Base-by-base conservation (phyloP, 2,888 invertebrate species). In the Zaprionus bogoriensis region DNA sequence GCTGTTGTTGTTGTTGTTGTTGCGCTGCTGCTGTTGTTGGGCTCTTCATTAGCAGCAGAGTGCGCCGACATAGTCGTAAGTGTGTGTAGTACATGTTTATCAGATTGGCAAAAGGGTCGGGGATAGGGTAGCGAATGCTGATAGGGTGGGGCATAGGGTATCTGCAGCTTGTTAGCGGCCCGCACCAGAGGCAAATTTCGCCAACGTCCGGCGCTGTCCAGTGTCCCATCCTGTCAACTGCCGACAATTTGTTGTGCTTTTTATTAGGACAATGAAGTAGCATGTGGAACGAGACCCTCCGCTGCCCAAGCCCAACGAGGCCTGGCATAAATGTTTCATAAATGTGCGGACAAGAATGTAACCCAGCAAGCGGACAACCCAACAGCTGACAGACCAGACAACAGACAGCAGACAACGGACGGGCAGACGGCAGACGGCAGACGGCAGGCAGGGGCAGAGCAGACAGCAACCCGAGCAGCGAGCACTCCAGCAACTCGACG, bases 241-340 rank as follows among this genome's bases (percentile, higher is more conserved):
- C 73, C 75, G 79, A 80, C 79, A 85, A 80, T 85, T 80, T 80
- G 80, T 80, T 80, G 85, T 81, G 78, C 70, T 85, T 81, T 83
- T 85, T 84, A 81, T 75, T 72, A 65, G 68, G 63, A 74, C 79
- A 74, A 71, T 67, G 61, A 60, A 59, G 41, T 53, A 22, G 50
- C 30, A 3, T 14, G 10, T 23, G 17, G 22, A 7, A 41, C 19
- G 51, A 14, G 17, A 27, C n/a, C 20, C n/a, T 1, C 20, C 5
- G n/a, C 10, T 19, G n/a, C 1, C 14, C 14, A 2, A 3, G 69
- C 54, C 67, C 66, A 72, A 72, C 74, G 65, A 57, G 60, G 65
- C 75, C 55, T 55, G 62, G 60, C 85, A 84, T 84, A 79, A 79
- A 84, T 79, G 79, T 84, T 84, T 84, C 85, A 79, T 84, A 79